Percentiles rank a stretch among this genome's conserved stretches.
Conservation (phyloP, 2,888 invertebrate genomes). For the Agapostemon virescens region DNA sequence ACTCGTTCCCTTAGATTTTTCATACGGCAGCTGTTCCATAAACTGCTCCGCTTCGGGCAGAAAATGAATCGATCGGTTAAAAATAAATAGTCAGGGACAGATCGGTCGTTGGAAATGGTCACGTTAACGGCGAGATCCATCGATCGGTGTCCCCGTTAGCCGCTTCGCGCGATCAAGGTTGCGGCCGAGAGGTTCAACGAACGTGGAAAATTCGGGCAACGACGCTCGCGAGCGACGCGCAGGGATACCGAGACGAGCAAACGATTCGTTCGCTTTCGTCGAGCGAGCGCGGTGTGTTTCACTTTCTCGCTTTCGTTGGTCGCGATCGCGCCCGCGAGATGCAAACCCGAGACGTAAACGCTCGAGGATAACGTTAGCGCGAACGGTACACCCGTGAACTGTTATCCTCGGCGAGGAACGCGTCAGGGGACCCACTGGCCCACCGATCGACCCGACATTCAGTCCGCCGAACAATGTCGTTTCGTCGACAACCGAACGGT, state of each 20-base stretch:
- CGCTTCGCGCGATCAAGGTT: slow-evolving; percentile 43
- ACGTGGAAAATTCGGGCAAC: slow-evolving; percentile 24
- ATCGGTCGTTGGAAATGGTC: slow-evolving; percentile 37
- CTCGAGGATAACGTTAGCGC: slow-evolving; percentile 75
- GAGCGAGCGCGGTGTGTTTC: slow-evolving; percentile 43
- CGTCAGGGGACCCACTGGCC: slow-evolving; percentile 75
- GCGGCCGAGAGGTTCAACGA: slow-evolving; percentile 33
- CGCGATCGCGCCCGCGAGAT: slow-evolving; percentile 61
- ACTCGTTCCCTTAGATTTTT: too few relatives aligned
- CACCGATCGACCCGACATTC: slow-evolving; percentile 69
- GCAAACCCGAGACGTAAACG: slow-evolving; percentile 49
- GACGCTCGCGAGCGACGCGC: not conserved
- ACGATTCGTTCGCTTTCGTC: not conserved
- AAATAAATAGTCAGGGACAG: slow-evolving; percentile 41
- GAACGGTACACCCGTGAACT: slow-evolving; percentile 77
- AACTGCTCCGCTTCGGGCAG: not conserved
- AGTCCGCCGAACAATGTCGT: slow-evolving; percentile 73
- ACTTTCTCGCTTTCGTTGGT: slow-evolving; percentile 68
- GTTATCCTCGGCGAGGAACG: slow-evolving; percentile 73
- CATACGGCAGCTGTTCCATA: too few relatives aligned
- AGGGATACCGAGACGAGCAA: not conserved
- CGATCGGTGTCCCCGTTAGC: slow-evolving; percentile 48
- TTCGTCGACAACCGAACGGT: slow-evolving; percentile 69
- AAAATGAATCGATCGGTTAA: not conserved
- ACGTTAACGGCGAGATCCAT: slow-evolving; percentile 34